phyloP scores from a whole-genome alignment of 2,797 vertebrate genomes.

The Peromyscus nudipes region DNA sequence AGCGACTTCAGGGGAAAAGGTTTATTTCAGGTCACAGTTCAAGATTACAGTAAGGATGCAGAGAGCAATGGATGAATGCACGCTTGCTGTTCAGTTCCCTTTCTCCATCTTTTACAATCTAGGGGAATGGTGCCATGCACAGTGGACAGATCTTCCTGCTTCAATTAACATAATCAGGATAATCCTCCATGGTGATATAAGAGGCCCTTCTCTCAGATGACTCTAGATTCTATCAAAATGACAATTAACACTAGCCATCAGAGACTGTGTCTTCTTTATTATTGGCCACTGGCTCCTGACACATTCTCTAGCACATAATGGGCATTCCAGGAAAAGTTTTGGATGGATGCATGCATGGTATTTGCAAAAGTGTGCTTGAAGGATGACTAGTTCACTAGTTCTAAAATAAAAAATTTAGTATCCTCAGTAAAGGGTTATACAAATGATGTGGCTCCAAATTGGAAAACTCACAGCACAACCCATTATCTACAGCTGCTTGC shows the following conservation, averaged over 20 bases:
- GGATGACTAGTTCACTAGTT: neutral
- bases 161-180: neutral
- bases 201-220: neutral
- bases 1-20: neutral
- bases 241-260: neutral
- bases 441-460: neutral
- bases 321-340: neutral
- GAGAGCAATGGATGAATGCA: neutral
- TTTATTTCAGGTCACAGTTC: neutral
- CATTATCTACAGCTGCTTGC: neutral
- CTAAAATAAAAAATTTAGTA: neutral
- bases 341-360: neutral
- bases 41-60: neutral
- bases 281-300: neutral
- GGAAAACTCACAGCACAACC: neutral
- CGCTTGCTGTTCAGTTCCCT: neutral
- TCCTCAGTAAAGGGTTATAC: neutral
- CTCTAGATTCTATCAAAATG: neutral
- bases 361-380: neutral
- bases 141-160: neutral
- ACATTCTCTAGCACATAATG: neutral
- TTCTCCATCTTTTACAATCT: neutral
- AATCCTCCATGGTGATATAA: neutral
- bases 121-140: neutral
- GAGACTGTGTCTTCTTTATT: neutral